Base-by-base conservation (phyloP, 2,797 vertebrate genomes). In the Phrynocephalus vlangalii region DNA sequence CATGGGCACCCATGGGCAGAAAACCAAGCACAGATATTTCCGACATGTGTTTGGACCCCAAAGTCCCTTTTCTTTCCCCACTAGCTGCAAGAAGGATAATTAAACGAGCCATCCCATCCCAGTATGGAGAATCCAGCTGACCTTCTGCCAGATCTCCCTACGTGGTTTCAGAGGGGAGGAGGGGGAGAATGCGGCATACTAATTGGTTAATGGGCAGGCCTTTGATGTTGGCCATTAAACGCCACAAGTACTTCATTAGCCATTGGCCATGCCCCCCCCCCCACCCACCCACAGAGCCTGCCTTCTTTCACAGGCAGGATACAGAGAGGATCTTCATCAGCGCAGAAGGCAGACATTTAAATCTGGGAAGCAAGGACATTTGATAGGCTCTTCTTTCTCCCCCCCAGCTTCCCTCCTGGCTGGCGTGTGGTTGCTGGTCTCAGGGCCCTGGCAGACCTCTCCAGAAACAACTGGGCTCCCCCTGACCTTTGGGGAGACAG, bases 361-460 rank as follows among this genome's bases (percentile, higher is more conserved):
- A 87, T 68, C 52, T 15, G 73, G 63, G 44, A 52, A 30, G 80
- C 18, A 87, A 77, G 79, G 89, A 86, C 81, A 81, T 88, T 52
- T 52, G 85, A 33, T 63, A 75, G 92, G 89, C 38, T 9, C 26
- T 18, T 28, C 30, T 30, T 28, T 11, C 52, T 7, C 6, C 15
- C 6, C 6, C 22, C 5, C 16, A 70, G 9, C n/a, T n/a, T 83
- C 28, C 6, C 70, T n/a, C 22, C 63, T 70, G 24, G 13, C 33
- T 76, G n/a, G 1, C 3, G n/a, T 3, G 9, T 3, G 15, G 60
- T 5, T 63, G 5, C 18, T 18, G 44, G 38, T 9, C 9, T 5
- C 60, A 63, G 52, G 3, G 15, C 60, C 20, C 60, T 63, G 15
- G 60, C 15, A 18, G 60, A 20, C 9, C 9, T 9, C 52, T 6